Evolutionary conservation across 2,113 vertebrate genomes (phyloP).

Genomic region (Eolophus roseicapilla): DNA sequence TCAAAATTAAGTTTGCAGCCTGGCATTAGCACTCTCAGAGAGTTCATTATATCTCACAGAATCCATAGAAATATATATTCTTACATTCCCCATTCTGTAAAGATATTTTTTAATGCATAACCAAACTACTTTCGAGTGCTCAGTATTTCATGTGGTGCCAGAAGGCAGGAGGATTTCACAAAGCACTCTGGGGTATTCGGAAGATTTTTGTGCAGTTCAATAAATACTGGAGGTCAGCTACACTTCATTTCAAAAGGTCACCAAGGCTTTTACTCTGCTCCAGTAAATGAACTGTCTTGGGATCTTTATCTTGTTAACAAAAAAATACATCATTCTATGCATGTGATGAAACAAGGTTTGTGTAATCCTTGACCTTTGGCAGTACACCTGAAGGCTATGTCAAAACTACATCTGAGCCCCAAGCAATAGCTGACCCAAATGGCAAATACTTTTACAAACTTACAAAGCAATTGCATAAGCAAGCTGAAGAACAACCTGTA

Average conservation of each 20-base stretch:
- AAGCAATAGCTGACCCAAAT: not conserved
- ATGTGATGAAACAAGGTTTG: not conserved
- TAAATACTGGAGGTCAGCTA: not conserved
- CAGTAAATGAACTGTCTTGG: not conserved
- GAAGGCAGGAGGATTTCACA: not conserved
- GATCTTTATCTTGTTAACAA: not conserved
- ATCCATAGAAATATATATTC: not conserved
- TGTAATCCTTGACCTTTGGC: not conserved
- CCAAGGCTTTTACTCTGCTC: not conserved
- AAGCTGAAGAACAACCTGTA: not conserved
- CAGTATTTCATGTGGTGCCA: not conserved
- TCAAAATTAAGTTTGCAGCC: not conserved
- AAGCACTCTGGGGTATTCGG: not conserved
- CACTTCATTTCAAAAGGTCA: conserved; percentile 13
- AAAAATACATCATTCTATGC: not conserved
- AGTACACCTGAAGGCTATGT: not conserved
- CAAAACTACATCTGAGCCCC: not conserved
- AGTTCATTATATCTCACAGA: not conserved
- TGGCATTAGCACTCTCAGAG: not conserved
- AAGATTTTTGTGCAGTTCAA: not conserved
- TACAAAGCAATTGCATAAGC: not conserved
- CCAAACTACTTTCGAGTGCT: not conserved
- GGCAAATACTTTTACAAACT: not conserved
- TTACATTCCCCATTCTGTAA: not conserved
- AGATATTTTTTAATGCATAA: not conserved